These are phyloP conservation scores for Enteromius treurensis DNA, from an alignment of 2,797 vertebrate genomes.

Conservation along the genomic window DNA sequence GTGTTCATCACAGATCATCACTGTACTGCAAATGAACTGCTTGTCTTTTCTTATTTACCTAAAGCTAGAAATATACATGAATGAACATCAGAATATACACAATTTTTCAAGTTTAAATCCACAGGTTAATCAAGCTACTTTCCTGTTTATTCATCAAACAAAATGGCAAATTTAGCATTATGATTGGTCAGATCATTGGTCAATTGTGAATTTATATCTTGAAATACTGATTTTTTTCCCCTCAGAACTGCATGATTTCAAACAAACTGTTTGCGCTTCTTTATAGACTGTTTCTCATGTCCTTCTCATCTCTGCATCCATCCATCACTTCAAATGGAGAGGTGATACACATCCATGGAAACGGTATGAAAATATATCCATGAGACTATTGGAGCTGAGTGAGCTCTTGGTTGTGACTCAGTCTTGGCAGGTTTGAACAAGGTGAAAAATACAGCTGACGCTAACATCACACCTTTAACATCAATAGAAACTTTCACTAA, in stretches of 20 bases:
- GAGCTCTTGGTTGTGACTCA: slow-evolving; percentile 18
- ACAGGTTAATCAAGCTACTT: not conserved
- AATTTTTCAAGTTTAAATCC: not conserved
- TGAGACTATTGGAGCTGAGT: not conserved
- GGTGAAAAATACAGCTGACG: slow-evolving; percentile 10
- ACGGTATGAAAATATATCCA: not conserved
- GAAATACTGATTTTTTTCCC: not conserved
- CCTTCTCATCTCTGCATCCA: slow-evolving; percentile 8
- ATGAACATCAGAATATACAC: not conserved
- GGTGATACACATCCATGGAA: slow-evolving; percentile 18
- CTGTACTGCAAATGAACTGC: too few relatives aligned
- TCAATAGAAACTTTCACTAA: slow-evolving; percentile 8
- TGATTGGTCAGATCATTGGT: not conserved
- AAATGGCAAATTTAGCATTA: not conserved
- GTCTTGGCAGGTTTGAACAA: slow-evolving; percentile 25
- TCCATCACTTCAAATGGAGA: not conserved
- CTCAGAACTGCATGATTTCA: not conserved
- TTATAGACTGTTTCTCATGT: not conserved
- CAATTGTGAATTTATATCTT: not conserved
- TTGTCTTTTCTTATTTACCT: not conserved
- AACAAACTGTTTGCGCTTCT: not conserved
- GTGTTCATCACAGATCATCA: too few relatives aligned
- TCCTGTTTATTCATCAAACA: not conserved
- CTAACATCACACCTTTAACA: slow-evolving; percentile 27
- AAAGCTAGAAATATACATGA: too few relatives aligned